Percentiles rank a stretch among this genome's conserved stretches.
Conservation (phyloP, 2,797 vertebrate genomes). For the Rhincodon typus region DNA sequence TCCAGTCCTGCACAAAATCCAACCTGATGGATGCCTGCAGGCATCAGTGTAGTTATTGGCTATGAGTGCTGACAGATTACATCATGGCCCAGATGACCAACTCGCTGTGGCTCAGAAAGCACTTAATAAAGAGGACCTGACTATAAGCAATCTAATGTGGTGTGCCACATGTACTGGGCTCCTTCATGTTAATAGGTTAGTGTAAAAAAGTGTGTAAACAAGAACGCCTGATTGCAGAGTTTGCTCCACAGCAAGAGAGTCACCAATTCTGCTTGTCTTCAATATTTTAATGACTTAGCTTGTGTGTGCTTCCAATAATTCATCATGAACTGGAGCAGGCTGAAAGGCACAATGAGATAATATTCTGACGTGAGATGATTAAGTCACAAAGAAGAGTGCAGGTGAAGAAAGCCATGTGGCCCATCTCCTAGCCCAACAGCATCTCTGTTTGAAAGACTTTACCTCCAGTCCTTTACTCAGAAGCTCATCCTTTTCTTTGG, state of each 20-base stretch:
- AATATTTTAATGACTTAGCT: neutral
- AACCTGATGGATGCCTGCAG: constrained; percentile 48
- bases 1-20: constrained; percentile 48
- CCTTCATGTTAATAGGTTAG: constrained; percentile 18
- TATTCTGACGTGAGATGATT: neutral
- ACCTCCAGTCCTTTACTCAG: neutral
- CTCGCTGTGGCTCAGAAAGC: constrained; percentile 42
- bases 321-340: neutral
- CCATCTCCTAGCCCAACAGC: neutral
- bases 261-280: neutral
- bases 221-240: neutral
- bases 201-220: neutral
- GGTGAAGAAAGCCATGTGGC: neutral
- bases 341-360: neutral
- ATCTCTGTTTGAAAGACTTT: neutral
- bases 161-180: constrained; percentile 32
- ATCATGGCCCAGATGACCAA: constrained; percentile 43
- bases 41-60: constrained; percentile 49
- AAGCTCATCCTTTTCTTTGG: neutral
- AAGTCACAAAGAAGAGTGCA: neutral
- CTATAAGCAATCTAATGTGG: constrained; percentile 42
- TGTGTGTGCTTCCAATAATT: neutral
- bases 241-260: neutral
- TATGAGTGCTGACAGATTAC: constrained; percentile 46
- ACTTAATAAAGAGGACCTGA: constrained; percentile 40